phyloP scores from a whole-genome alignment of 2,113 vertebrate genomes.

The Atherinomorus stipes region DNA sequence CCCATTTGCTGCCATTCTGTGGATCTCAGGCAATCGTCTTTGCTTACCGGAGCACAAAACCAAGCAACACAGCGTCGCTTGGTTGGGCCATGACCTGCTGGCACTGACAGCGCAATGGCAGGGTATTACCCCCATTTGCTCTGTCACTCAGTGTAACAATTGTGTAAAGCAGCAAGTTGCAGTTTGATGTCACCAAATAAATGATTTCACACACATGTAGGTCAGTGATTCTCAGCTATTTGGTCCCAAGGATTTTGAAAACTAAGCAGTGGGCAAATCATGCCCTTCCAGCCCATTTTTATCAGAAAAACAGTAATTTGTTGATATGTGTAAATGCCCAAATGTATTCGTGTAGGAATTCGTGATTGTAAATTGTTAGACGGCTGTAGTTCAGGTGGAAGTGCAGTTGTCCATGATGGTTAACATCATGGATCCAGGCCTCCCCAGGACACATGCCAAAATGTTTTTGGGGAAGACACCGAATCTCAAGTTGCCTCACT shows the following conservation, averaged over 20 bases:
- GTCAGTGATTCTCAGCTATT: neutral
- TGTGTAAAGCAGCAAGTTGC: neutral
- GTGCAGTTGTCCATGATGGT: too few species aligned
- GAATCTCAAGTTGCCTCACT: too few species aligned
- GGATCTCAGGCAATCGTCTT: constrained; percentile 9
- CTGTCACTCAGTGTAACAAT: neutral
- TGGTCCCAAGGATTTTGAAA: neutral
- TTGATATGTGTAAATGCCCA: too few species aligned
- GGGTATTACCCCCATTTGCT: neutral
- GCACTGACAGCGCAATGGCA: neutral
- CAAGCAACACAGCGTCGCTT: neutral
- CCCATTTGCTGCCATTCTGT: constrained; percentile 13
- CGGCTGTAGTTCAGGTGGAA: too few species aligned
- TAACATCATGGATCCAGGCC: too few species aligned
- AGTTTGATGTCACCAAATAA: neutral
- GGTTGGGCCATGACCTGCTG: constrained; percentile 2
- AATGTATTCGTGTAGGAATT: too few species aligned
- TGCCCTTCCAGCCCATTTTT: neutral
- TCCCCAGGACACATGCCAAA: too few species aligned
- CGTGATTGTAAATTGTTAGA: too few species aligned
- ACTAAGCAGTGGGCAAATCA: neutral
- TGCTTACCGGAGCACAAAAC: constrained; percentile 14
- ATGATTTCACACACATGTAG: neutral
- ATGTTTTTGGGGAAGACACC: too few species aligned
- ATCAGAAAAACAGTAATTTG: too few species aligned